These are phyloP conservation scores for Salpingus planirostris DNA, from an alignment of 2,888 invertebrate genomes.

Conservation along the genomic window DNA sequence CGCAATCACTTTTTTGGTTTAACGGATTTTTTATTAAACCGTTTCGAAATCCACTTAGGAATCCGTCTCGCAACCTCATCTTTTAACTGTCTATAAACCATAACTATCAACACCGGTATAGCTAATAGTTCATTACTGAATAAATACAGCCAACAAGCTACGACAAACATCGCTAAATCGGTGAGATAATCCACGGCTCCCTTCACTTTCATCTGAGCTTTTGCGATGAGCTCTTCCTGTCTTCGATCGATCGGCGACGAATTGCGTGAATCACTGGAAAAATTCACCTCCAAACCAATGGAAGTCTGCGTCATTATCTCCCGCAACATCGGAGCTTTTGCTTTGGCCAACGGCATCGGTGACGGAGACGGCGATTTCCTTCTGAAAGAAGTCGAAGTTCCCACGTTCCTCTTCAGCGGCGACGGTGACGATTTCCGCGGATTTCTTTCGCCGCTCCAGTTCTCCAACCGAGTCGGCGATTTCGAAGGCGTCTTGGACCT, in stretches of 20 bases:
- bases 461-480: conserved; percentile 19
- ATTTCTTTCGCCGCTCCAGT: conserved; percentile 17
- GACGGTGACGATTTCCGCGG: conserved; percentile 13
- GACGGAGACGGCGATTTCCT: conserved; percentile 18
- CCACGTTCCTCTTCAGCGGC: conserved; percentile 7
- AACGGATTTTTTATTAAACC: conserved; percentile 11
- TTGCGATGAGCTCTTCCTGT: conserved; percentile 50
- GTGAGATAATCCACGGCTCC: conserved; percentile 63
- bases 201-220: conserved; percentile 59
- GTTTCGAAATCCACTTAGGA: conserved; percentile 25
- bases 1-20: conserved; percentile 8
- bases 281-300: conserved; percentile 31
- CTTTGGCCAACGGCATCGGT: conserved; percentile 22
- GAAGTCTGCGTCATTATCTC: conserved; percentile 40
- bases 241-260: conserved; percentile 24
- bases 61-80: conserved; percentile 46
- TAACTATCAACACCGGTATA: conserved; percentile 66
- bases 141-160: conserved; percentile 74
- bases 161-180: conserved; percentile 62
- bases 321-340: conserved; percentile 27
- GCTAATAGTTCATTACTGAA: conserved; percentile 72
- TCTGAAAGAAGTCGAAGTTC: not conserved
- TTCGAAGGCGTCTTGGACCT: conserved; percentile 15
- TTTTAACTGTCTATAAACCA: conserved; percentile 69
- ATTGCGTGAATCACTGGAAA: conserved; percentile 22